phyloP scores from a whole-genome alignment of 2,797 vertebrate genomes.

The Serranus cabrilla region DNA sequence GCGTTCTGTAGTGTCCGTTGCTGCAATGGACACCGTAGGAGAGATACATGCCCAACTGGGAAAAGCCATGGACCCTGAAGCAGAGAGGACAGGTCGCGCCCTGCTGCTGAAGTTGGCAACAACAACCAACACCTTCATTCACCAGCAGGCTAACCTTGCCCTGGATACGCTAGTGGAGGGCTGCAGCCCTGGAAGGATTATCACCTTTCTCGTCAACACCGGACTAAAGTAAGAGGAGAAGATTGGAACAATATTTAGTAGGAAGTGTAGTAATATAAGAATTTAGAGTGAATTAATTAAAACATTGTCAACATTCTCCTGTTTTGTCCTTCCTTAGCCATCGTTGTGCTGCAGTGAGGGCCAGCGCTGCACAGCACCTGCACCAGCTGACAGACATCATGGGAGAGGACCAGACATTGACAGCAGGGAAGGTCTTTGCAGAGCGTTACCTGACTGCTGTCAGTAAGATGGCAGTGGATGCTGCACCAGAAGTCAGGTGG shows the following conservation, averaged over 20 bases:
- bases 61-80: too few species aligned
- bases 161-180: slow-evolving; percentile 19
- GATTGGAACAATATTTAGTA: neutral
- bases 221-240: slow-evolving; percentile 21
- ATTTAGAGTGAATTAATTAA: too few species aligned
- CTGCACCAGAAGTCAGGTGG: slow-evolving; percentile 10
- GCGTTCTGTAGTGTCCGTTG: slow-evolving; percentile 79
- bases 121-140: neutral
- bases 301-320: neutral
- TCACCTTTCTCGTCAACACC: neutral
- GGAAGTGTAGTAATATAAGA: neutral
- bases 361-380: slow-evolving; percentile 6
- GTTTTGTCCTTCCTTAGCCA: slow-evolving; percentile 15
- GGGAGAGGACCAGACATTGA: neutral
- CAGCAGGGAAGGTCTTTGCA: neutral
- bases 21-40: too few species aligned
- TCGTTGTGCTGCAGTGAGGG: neutral
- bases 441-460: slow-evolving; percentile 10
- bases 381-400: neutral
- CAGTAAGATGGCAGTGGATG: slow-evolving; percentile 6
- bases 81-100: neutral
- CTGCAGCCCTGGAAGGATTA: neutral
- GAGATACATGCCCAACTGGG: too few species aligned
- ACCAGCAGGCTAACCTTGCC: neutral
- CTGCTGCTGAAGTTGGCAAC: slow-evolving; percentile 20